phyloP scores from a whole-genome alignment of 2,888 invertebrate species.

The Lepeophtheirus nordmannii region DNA sequence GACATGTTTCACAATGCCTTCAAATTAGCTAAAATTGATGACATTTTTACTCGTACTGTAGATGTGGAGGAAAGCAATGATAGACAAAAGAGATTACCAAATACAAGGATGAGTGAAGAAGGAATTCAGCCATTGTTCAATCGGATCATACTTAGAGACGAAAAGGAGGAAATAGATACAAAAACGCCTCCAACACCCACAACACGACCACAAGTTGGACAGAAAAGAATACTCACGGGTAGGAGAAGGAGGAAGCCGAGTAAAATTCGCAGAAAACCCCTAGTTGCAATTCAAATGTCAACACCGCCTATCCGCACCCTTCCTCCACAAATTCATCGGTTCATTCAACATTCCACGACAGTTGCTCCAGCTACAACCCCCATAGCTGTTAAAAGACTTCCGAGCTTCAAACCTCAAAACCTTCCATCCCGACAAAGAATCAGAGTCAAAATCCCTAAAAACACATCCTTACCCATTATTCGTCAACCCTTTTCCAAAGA shows the following conservation, averaged over 20 bases:
- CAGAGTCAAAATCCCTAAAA: not conserved
- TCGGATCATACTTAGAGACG: not conserved
- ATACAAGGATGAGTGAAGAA: not conserved
- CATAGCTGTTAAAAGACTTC: not conserved
- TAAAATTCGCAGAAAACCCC: not conserved
- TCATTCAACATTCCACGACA: not conserved
- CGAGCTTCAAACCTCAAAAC: not conserved
- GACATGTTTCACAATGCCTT: conserved; percentile 11
- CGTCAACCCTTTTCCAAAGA: not conserved
- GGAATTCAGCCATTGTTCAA: not conserved
- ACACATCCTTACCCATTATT: not conserved
- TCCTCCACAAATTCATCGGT: not conserved
- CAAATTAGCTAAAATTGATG: not conserved
- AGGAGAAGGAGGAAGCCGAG: not conserved
- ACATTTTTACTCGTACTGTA: not conserved
- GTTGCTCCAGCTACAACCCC: not conserved
- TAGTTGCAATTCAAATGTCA: not conserved
- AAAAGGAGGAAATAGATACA: not conserved
- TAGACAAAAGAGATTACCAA: too few species aligned
- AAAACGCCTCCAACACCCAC: not conserved
- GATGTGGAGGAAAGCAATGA: not conserved
- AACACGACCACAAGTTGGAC: not conserved
- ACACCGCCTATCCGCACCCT: not conserved
- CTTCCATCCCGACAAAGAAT: not conserved
- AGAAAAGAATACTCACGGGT: not conserved